phyloP scores from a whole-genome alignment of 2,797 vertebrate genomes.

The Gymnodraco acuticeps region DNA sequence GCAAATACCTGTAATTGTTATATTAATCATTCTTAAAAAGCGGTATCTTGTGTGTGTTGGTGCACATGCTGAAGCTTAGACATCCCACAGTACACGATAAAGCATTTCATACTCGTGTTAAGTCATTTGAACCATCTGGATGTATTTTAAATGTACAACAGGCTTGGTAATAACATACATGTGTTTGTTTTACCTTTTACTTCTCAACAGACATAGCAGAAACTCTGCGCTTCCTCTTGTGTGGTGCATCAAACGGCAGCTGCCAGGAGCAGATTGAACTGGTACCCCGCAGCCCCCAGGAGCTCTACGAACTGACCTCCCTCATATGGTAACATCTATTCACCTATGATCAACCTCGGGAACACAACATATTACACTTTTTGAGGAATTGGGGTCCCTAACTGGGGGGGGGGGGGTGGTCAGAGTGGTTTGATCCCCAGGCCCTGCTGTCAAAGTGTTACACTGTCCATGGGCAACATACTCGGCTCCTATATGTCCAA shows the following conservation, averaged over 20 bases:
- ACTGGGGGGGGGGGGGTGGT: too few species aligned
- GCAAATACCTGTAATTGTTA: background rate
- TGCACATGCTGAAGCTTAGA: too few species aligned
- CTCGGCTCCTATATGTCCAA: too few species aligned
- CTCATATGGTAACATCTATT: constrained; percentile 92
- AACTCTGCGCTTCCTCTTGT: constrained; percentile 97
- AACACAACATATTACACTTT: background rate
- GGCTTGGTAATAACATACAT: background rate
- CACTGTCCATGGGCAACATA: too few species aligned
- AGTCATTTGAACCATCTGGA: background rate
- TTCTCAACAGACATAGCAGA: constrained; percentile 94
- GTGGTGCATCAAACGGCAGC: constrained; percentile 97
- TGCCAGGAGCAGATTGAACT: constrained; percentile 99
- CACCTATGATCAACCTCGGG: background rate
- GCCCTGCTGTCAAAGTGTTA: too few species aligned
- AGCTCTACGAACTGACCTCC: constrained; percentile 98
- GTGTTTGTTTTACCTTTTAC: constrained; percentile 31
- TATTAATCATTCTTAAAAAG: background rate
- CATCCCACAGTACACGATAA: background rate
- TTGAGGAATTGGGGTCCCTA: background rate
- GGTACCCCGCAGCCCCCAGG: constrained; percentile 97
- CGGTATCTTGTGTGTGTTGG: background rate
- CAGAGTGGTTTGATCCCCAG: too few species aligned
- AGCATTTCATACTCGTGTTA: background rate
- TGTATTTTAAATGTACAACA: background rate